phyloP scores from a whole-genome alignment of 2,888 invertebrate genomes.

The Beris chalybata region DNA sequence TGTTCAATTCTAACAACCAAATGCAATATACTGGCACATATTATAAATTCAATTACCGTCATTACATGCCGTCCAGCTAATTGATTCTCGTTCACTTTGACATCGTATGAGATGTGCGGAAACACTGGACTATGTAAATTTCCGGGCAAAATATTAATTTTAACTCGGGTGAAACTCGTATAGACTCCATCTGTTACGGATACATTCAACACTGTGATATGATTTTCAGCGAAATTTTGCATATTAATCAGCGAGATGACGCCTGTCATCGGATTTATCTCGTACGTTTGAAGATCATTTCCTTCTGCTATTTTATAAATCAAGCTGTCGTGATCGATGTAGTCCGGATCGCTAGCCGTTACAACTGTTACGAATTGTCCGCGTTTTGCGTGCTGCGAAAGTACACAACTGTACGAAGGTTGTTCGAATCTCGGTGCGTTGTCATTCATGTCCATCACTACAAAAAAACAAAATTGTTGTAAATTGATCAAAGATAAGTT shows the following conservation, averaged over 20 bases:
- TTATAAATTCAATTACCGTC: slow-evolving; percentile 56
- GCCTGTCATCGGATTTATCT: slow-evolving; percentile 63
- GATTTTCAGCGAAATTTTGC: slow-evolving; percentile 68
- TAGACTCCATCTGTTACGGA: slow-evolving; percentile 96
- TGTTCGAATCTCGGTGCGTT: slow-evolving; percentile 86
- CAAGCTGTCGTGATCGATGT: slow-evolving; percentile 72
- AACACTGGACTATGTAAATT: slow-evolving; percentile 82
- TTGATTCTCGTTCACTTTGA: slow-evolving; percentile 79
- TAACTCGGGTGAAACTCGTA: slow-evolving; percentile 81
- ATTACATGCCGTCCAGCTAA: slow-evolving; percentile 74
- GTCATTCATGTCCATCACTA: slow-evolving; percentile 88
- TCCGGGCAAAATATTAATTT: slow-evolving; percentile 75
- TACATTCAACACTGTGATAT: slow-evolving; percentile 76
- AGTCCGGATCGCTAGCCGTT: slow-evolving; percentile 86
- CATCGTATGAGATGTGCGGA: slow-evolving; percentile 75
- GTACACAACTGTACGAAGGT: slow-evolving; percentile 72
- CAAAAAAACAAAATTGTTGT: too few species aligned
- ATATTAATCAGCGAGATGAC: slow-evolving; percentile 74
- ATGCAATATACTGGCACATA: too few species aligned
- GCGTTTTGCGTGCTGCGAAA: slow-evolving; percentile 80
- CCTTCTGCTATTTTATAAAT: slow-evolving; percentile 82
- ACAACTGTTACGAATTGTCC: slow-evolving; percentile 88
- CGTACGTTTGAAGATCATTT: slow-evolving; percentile 75
- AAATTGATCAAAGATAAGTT: too few species aligned
- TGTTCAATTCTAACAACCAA: too few species aligned